A percentile compares a stretch with the other conserved stretches of the same genome.
Evolutionary conservation across 2,113 vertebrate species (phyloP).

Genomic region (Gasterosteus nipponicus): DNA sequence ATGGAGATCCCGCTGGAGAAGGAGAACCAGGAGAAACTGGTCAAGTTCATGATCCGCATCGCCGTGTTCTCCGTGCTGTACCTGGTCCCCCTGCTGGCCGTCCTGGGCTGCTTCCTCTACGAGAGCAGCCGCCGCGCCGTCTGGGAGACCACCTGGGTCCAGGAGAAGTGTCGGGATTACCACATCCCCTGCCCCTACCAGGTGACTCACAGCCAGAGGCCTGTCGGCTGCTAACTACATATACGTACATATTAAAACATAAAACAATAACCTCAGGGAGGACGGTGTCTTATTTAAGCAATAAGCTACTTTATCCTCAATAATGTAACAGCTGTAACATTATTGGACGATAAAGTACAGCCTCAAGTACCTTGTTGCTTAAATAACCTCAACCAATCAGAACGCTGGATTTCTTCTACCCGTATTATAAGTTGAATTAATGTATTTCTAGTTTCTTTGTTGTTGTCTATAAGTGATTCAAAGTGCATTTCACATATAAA

Average conservation of each 20-base stretch:
- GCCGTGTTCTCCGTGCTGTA: constrained; percentile 98
- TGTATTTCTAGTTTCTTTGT: background rate
- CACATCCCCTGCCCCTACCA: constrained; percentile 97
- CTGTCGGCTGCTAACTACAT: too few species aligned
- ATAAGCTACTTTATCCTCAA: too few species aligned
- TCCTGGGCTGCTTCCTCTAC: constrained; percentile 95
- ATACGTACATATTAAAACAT: too few species aligned
- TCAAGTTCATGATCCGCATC: constrained; percentile 99
- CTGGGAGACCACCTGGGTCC: constrained; percentile 98
- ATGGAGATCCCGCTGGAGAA: constrained; percentile 98
- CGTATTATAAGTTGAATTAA: too few species aligned
- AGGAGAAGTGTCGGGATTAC: constrained; percentile 93
- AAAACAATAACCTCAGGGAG: too few species aligned
- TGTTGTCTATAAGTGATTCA: background rate
- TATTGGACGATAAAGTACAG: too few species aligned
- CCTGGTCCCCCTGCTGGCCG: constrained; percentile 93
- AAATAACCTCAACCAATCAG: too few species aligned
- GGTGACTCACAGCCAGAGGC: constrained; percentile 72
- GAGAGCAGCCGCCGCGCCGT: constrained; percentile 90
- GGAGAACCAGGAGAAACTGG: constrained; percentile 98
- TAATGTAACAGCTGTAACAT: too few species aligned
- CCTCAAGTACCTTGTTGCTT: too few species aligned
- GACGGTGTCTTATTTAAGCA: too few species aligned
- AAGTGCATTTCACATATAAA: too few species aligned
- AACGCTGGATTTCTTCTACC: too few species aligned